Conservation (phyloP, 2,888 invertebrate genomes). For the Scaeva pyrastri region DNA sequence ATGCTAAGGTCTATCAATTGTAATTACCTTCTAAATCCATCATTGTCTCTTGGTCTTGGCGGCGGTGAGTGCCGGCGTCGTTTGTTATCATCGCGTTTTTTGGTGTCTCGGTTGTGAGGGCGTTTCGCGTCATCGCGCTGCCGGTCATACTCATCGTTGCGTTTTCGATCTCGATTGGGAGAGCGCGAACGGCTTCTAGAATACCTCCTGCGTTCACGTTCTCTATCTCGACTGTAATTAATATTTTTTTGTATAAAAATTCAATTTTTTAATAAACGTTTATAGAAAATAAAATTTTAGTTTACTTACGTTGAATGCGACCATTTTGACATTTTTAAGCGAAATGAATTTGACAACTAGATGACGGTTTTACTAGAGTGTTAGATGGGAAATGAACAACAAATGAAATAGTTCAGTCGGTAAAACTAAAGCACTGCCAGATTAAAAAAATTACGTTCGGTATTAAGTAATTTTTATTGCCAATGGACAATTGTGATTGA, state of each 20-base stretch:
- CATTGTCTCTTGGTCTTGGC: constrained; percentile 79
- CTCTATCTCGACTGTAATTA: constrained; percentile 78
- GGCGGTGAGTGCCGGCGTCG: constrained; percentile 81
- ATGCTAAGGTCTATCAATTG: background rate
- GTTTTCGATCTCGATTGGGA: constrained; percentile 62
- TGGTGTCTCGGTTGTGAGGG: constrained; percentile 69
- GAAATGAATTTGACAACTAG: constrained; percentile 41
- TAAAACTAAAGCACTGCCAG: background rate
- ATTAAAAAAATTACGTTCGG: background rate
- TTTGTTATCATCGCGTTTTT: constrained; percentile 81
- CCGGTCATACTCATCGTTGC: constrained; percentile 77
- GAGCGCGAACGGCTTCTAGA: constrained; percentile 77
- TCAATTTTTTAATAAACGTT: constrained; percentile 39
- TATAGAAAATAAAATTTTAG: constrained; percentile 7
- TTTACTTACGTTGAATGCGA: constrained; percentile 65
- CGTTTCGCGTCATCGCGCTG: constrained; percentile 78
- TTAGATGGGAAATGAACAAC: constrained; percentile 20
- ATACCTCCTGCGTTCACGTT: constrained; percentile 80
- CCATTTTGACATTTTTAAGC: constrained; percentile 63
- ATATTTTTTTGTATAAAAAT: constrained; percentile 4
- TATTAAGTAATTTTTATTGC: too few species aligned
- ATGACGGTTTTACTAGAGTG: background rate
- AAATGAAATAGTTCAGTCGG: constrained; percentile 18
- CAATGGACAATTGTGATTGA: too few species aligned
- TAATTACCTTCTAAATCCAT: constrained; percentile 79